Conservation (phyloP, 2,888 invertebrate genomes). For the Drosophila falleni region DNA sequence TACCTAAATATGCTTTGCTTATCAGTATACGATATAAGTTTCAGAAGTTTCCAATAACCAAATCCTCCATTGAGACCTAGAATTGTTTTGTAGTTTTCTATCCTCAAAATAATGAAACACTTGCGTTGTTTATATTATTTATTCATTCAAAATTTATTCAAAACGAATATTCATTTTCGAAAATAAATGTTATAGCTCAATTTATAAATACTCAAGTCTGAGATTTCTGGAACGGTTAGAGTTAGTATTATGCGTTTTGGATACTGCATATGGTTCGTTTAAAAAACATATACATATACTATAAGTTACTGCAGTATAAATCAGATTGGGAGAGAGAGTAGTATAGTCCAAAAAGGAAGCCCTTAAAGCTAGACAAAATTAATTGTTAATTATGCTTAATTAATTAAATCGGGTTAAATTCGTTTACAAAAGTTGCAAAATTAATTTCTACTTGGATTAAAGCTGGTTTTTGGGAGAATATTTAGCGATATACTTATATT, state of each 20-base stretch:
- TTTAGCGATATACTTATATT: constrained; percentile 11
- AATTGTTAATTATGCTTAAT: constrained; percentile 12
- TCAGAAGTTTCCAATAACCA: background rate
- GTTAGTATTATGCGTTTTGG: constrained; percentile 16
- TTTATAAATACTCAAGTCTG: constrained; percentile 36
- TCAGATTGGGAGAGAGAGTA: constrained; percentile 5
- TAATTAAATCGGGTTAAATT: constrained; percentile 55
- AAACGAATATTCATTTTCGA: constrained; percentile 30
- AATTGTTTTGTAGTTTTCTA: background rate
- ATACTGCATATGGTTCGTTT: constrained; percentile 21
- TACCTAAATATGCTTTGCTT: background rate
- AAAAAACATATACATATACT: constrained; percentile 10
- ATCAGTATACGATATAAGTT: background rate
- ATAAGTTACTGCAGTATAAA: constrained; percentile 10
- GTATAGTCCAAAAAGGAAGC: constrained; percentile 19
- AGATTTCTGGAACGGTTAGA: constrained; percentile 60
- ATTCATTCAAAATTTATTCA: constrained; percentile 32
- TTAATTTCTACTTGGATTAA: constrained; percentile 45
- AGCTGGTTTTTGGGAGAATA: constrained; percentile 28
- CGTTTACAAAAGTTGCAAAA: constrained; percentile 43
- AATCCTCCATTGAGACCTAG: background rate
- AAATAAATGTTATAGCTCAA: constrained; percentile 32
- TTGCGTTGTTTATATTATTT: constrained; percentile 18
- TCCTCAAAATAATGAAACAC: background rate
- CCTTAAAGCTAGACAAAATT: constrained; percentile 14